Base-by-base conservation (phyloP, 1,140 invertebrate genomes). In the Drosophila simulans region DNA sequence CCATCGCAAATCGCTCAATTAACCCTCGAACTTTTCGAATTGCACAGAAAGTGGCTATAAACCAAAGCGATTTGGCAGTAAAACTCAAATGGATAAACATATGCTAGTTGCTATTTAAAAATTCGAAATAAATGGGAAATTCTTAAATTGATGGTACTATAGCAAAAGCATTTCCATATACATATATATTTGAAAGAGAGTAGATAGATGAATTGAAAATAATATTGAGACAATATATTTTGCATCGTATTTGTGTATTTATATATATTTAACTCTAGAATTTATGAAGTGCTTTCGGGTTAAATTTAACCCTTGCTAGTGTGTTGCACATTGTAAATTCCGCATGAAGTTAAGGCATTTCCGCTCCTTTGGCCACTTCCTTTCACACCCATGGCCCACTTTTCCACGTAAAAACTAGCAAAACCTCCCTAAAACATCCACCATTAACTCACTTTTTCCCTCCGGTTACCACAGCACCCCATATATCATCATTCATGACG, bases 401-500 rank as follows among this genome's bases (percentile, higher is more conserved):
- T 42, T 39, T 22, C 10, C 49, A 34, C 34, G 5, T 34, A 34
- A 5, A 34, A 5, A 10, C 10, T 1, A 34, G 34, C 37, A 13
- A 13, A 39, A 12, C 10, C 37, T n/a, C 13, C 17, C 13, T 17
- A 0, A 1, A 15, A 17, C 3, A 1, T 12, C n/a, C n/a, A n/a
- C 39, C 39, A 43, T 17, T 17, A 34, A 15, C n/a, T 27, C n/a
- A 56, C 11, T 5, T 13, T 15, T 20, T 25, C 25, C 42, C 40
- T 15, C 17, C 55, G 13, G n/a, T 31, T 46, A 22, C 40, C 49
- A 20, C 49, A 37, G 2, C 65, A 31, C 31, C 45, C 49, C 40
- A 69, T 46, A 64, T 34, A 69, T 46, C 63, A 68, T 55, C 25
- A 37, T 27, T 54, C 25, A 11, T 70, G 66, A 69, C 64, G 66